Evolutionary conservation across 1,140 invertebrate genomes (phyloP).

Genomic region (Heliconius congener): DNA sequence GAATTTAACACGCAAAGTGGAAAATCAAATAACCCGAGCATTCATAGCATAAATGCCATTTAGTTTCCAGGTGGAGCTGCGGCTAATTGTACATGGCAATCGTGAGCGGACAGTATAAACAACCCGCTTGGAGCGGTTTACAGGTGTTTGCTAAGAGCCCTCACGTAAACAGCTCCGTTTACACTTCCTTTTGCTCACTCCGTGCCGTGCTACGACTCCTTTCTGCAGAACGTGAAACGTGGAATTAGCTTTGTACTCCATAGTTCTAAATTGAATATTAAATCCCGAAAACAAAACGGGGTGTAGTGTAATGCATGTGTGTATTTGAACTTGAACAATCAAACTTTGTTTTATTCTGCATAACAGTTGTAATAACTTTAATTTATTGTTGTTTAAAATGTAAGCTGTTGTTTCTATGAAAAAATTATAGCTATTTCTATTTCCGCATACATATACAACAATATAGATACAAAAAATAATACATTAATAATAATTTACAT

Average conservation of each 20-base stretch:
- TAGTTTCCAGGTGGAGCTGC: conserved; percentile 57
- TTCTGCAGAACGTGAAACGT: conserved; percentile 17
- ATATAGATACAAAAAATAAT: too few species aligned
- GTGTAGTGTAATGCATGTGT: neutral
- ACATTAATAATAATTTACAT: too few species aligned
- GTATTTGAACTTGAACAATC: conserved; percentile 1
- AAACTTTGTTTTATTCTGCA: neutral
- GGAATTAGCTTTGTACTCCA: conserved; percentile 28
- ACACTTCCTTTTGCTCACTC: conserved; percentile 56
- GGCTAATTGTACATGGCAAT: conserved; percentile 70
- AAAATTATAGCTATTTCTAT: too few species aligned
- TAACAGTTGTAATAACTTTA: neutral
- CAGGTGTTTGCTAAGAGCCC: conserved; percentile 73
- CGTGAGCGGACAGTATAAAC: conserved; percentile 66
- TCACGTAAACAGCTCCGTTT: conserved; percentile 70
- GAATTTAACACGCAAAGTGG: conserved; percentile 15
- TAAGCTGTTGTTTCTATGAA: neutral
- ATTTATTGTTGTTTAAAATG: neutral
- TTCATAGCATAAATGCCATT: conserved; percentile 39
- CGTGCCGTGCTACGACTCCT: conserved; percentile 31
- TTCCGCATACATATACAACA: too few species aligned
- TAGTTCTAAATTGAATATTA: conserved; percentile 14
- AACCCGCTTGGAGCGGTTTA: conserved; percentile 57
- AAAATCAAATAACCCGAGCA: conserved; percentile 25
- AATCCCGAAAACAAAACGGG: neutral